Evolutionary conservation across 2,797 vertebrate species (phyloP).

Genomic region (Yasuhikotakia modesta): DNA sequence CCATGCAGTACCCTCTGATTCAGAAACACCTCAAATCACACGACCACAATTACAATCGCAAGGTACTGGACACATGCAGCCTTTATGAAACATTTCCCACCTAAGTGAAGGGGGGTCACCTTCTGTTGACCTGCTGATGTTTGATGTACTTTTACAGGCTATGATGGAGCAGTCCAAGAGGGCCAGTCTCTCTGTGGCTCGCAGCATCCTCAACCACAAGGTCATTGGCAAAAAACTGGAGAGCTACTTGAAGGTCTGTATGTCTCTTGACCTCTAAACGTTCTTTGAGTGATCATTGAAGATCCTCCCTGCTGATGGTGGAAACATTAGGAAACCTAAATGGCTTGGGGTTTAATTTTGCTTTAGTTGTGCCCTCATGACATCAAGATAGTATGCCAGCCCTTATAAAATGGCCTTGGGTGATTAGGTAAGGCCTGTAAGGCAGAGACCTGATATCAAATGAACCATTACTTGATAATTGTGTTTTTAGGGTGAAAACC

Average conservation of each 20-base stretch:
- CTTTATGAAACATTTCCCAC: background rate
- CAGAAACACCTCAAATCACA: constrained; percentile 89
- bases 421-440: too few relatives aligned
- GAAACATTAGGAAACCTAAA: too few relatives aligned
- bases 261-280: too few relatives aligned
- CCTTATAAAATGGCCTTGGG: too few relatives aligned
- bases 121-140: background rate
- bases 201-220: constrained; percentile 95
- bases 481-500: constrained; percentile 87
- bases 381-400: too few relatives aligned
- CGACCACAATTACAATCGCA: constrained; percentile 91
- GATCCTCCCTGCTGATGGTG: too few relatives aligned
- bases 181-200: constrained; percentile 86
- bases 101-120: background rate
- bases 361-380: too few relatives aligned
- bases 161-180: constrained; percentile 97
- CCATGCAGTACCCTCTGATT: constrained; percentile 90
- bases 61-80: constrained; percentile 70
- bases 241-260: constrained; percentile 85
- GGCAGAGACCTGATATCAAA: too few relatives aligned
- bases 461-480: too few relatives aligned
- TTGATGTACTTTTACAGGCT: constrained; percentile 70
- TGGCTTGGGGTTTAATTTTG: too few relatives aligned
- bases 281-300: too few relatives aligned
- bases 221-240: constrained; percentile 94